Evolutionary conservation across 2,113 vertebrate genomes (phyloP).

Genomic region (Etia nguti): DNA sequence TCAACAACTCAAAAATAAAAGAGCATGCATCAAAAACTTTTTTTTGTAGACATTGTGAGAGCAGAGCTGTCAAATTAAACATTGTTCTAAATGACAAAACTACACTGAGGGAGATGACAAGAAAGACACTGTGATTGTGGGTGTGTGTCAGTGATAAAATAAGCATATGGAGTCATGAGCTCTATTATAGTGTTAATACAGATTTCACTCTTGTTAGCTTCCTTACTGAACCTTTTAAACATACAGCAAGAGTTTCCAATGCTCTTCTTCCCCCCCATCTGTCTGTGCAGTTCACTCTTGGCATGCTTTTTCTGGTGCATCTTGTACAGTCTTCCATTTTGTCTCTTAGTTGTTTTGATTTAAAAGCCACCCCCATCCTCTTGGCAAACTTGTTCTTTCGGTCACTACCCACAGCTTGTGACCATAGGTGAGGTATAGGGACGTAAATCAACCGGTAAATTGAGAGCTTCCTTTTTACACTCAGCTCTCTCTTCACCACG

Average conservation of each 20-base stretch:
- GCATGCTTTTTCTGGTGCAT: neutral
- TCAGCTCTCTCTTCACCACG: neutral
- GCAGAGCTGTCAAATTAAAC: constrained; percentile 32
- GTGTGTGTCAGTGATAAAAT: constrained; percentile 28
- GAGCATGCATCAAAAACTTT: neutral
- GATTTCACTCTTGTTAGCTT: neutral
- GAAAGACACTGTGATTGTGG: constrained; percentile 11
- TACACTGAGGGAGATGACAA: constrained; percentile 11
- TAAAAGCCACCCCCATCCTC: neutral
- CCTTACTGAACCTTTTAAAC: neutral
- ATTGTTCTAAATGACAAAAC: constrained; percentile 42
- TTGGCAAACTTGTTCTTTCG: neutral
- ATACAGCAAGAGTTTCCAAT: neutral
- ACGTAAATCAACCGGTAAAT: neutral
- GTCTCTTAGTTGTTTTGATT: neutral
- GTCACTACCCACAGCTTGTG: neutral
- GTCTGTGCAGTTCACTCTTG: neutral
- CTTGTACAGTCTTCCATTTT: neutral
- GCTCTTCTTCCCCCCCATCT: neutral
- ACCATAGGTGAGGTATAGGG: neutral
- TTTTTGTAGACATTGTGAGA: neutral
- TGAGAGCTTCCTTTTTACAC: neutral
- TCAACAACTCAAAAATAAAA: neutral
- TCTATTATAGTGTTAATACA: neutral
- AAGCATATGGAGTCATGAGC: constrained; percentile 5